phyloP scores from a whole-genome alignment of 2,888 invertebrate genomes.

The Fabriciana adippe region DNA sequence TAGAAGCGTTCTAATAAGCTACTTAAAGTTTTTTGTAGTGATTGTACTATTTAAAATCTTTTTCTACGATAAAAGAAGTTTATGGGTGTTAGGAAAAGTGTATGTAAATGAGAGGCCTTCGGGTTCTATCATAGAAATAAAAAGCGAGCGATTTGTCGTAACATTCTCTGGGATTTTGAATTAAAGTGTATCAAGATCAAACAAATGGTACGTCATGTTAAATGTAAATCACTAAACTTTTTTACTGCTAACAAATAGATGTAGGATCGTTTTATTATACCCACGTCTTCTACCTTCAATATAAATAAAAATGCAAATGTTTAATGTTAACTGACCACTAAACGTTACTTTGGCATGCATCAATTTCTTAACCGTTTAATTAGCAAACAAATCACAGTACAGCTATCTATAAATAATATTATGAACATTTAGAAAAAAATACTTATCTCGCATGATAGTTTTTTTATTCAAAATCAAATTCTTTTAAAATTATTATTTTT shows the following conservation, averaged over 20 bases:
- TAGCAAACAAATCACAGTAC: too few relatives aligned
- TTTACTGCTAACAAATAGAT: too few relatives aligned
- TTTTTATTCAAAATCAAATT: too few relatives aligned
- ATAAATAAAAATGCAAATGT: too few relatives aligned
- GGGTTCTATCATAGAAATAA: constrained; percentile 64
- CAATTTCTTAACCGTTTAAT: neutral
- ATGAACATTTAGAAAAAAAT: too few relatives aligned
- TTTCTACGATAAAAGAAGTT: constrained; percentile 72
- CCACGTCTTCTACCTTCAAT: too few relatives aligned
- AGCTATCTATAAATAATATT: too few relatives aligned
- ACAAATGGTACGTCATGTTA: neutral
- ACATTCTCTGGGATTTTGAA: neutral
- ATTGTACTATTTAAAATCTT: constrained; percentile 24
- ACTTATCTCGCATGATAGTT: too few relatives aligned
- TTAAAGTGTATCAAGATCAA: neutral
- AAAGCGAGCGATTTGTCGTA: constrained; percentile 39
- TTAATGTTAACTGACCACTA: too few relatives aligned
- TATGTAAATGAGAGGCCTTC: constrained; percentile 71
- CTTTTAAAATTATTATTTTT: too few relatives aligned
- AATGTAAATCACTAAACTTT: neutral
- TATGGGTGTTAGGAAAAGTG: constrained; percentile 76
- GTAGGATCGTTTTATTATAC: too few relatives aligned
- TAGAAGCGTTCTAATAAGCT: neutral
- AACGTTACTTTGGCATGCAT: too few relatives aligned
- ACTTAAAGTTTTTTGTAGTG: constrained; percentile 18